Conservation (phyloP, 2,888 invertebrate species). For the Drosophila imparisetae region DNA sequence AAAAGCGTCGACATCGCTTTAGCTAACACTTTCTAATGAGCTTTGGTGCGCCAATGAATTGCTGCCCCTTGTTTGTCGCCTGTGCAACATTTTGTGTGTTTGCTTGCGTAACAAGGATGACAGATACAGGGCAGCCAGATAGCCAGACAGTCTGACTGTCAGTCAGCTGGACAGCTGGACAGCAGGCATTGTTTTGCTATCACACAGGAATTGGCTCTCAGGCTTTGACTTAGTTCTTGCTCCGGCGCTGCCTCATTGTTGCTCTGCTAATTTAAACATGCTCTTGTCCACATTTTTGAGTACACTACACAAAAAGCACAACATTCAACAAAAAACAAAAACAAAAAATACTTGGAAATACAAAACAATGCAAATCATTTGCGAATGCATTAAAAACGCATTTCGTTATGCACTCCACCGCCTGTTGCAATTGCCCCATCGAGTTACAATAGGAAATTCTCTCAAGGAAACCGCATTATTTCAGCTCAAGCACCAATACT, state of each 20-base stretch:
- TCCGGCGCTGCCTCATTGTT: slow-evolving; percentile 21
- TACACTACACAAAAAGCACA: slow-evolving; percentile 40
- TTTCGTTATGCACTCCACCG: slow-evolving; percentile 52
- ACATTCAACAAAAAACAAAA: slow-evolving; percentile 6
- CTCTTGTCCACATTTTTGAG: slow-evolving; percentile 36
- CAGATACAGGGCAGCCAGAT: slow-evolving; percentile 18
- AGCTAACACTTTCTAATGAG: slow-evolving; percentile 33
- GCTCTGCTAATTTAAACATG: slow-evolving; percentile 57
- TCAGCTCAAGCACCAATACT: slow-evolving; percentile 44
- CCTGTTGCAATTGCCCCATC: slow-evolving; percentile 58
- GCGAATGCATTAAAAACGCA: slow-evolving; percentile 49
- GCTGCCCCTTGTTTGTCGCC: slow-evolving; percentile 34
- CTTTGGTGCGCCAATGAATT: neutral
- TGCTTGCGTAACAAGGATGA: slow-evolving; percentile 16
- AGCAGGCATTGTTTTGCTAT: slow-evolving; percentile 19
- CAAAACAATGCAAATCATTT: slow-evolving; percentile 32
- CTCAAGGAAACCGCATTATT: slow-evolving; percentile 27
- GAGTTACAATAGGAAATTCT: slow-evolving; percentile 17
- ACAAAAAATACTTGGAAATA: slow-evolving; percentile 9
- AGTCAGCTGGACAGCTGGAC: neutral
- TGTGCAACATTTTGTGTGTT: slow-evolving; percentile 1
- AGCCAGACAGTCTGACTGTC: neutral
- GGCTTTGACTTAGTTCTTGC: slow-evolving; percentile 14
- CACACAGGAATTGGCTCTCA: slow-evolving; percentile 60
- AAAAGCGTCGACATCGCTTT: slow-evolving; percentile 29